phyloP scores from a whole-genome alignment of 2,888 invertebrate genomes.

The Galerucella nymphaeae region DNA sequence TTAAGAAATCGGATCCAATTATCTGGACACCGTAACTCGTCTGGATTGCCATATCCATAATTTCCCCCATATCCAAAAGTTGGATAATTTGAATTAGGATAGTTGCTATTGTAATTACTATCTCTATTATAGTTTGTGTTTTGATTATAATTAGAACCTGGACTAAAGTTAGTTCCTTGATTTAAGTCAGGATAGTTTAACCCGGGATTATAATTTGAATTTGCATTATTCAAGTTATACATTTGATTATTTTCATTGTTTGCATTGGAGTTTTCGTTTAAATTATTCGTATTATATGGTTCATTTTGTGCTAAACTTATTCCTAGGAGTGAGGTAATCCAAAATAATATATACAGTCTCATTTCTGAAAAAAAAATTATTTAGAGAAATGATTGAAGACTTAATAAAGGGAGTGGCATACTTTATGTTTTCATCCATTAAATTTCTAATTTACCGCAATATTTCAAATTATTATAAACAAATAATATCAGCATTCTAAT shows the following conservation, averaged over 20 bases:
- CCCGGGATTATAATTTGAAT: constrained; percentile 41
- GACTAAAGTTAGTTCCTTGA: constrained; percentile 33
- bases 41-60: constrained; percentile 53
- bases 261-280: constrained; percentile 32
- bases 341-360: constrained; percentile 41
- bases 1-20: constrained; percentile 87
- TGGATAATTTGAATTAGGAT: constrained; percentile 41
- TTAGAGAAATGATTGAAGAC: constrained; percentile 9
- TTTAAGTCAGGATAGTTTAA: constrained; percentile 38
- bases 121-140: constrained; percentile 34
- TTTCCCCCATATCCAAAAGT: constrained; percentile 40
- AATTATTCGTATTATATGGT: constrained; percentile 36
- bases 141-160: constrained; percentile 37
- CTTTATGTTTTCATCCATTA: constrained; percentile 12
- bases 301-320: constrained; percentile 45
- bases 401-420: constrained; percentile 43
- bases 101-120: constrained; percentile 28
- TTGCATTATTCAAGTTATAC: constrained; percentile 38
- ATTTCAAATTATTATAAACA: constrained; percentile 12
- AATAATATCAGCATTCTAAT: background rate
- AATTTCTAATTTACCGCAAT: constrained; percentile 10
- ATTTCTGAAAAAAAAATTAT: constrained; percentile 43
- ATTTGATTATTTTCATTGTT: constrained; percentile 37
- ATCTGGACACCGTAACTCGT: constrained; percentile 76
- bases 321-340: constrained; percentile 36